Conservation (phyloP, 2,888 invertebrate species). For the Drosophila nr. medialis region DNA sequence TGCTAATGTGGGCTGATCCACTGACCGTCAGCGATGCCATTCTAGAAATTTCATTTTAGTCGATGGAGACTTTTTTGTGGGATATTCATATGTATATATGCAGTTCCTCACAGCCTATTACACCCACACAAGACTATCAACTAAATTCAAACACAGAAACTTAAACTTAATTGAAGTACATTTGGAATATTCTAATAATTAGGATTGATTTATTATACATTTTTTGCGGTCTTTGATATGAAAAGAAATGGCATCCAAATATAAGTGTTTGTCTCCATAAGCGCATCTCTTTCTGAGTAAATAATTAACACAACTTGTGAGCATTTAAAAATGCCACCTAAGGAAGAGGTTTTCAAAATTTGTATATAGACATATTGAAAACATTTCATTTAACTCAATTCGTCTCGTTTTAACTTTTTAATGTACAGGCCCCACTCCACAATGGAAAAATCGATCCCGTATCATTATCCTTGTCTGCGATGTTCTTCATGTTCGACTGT, state of each 20-base stretch:
- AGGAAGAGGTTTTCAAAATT: neutral
- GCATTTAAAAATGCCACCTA: neutral
- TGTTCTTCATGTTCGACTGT: slow-evolving; percentile 5
- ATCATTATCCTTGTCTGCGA: neutral
- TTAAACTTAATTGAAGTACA: neutral
- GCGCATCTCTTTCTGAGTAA: neutral
- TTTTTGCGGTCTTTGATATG: neutral
- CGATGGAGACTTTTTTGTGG: neutral
- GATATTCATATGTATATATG: neutral
- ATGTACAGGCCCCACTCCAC: neutral
- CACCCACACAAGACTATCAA: neutral
- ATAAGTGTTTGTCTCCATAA: neutral
- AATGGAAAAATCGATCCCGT: neutral
- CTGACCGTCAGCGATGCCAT: neutral
- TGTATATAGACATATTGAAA: neutral
- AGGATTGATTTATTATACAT: neutral
- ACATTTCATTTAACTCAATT: too few relatives aligned
- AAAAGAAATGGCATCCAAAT: neutral
- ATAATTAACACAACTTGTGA: neutral
- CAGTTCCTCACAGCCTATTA: neutral
- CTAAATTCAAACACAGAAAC: neutral
- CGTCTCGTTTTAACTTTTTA: too few relatives aligned
- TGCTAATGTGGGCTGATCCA: neutral
- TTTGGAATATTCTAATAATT: neutral
- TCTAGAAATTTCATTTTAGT: neutral